phyloP scores from a whole-genome alignment of 2,888 invertebrate genomes.

The Chironomus tentans region DNA sequence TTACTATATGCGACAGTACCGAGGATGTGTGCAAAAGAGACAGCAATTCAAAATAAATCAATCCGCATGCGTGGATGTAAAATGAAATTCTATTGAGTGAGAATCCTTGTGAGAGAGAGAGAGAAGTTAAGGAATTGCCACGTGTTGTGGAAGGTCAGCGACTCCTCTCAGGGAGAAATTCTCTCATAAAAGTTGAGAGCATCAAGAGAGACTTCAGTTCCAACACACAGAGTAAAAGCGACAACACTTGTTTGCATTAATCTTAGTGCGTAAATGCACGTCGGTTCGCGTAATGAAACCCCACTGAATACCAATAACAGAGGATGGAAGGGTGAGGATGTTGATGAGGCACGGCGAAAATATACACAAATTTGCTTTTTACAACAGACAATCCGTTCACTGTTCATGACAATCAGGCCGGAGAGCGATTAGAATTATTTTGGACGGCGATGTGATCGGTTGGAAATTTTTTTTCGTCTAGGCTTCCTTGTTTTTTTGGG shows the following conservation, averaged over 20 bases:
- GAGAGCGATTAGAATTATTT: slow-evolving; percentile 14
- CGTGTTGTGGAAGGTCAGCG: slow-evolving; percentile 8
- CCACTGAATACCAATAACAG: background rate
- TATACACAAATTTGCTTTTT: background rate
- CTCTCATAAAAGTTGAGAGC: background rate
- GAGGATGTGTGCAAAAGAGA: background rate
- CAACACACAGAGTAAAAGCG: background rate
- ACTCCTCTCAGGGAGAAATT: background rate
- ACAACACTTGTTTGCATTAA: slow-evolving; percentile 24
- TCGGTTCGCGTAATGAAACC: background rate
- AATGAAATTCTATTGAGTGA: background rate
- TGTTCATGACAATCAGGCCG: background rate
- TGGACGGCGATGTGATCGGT: slow-evolving; percentile 11
- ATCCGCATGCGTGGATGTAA: background rate
- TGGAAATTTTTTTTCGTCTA: background rate
- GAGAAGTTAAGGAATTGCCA: background rate
- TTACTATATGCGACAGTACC: background rate
- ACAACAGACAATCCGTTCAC: slow-evolving; percentile 1
- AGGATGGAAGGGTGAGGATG: background rate
- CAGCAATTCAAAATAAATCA: background rate
- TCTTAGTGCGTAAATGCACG: slow-evolving; percentile 22
- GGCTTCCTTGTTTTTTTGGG: background rate
- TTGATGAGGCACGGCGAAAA: background rate
- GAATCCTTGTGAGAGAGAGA: background rate
- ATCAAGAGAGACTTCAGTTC: too few species aligned